Evolutionary conservation across 2,888 invertebrate genomes (phyloP).

Genomic region (Eudasyphora cyanicolor): DNA sequence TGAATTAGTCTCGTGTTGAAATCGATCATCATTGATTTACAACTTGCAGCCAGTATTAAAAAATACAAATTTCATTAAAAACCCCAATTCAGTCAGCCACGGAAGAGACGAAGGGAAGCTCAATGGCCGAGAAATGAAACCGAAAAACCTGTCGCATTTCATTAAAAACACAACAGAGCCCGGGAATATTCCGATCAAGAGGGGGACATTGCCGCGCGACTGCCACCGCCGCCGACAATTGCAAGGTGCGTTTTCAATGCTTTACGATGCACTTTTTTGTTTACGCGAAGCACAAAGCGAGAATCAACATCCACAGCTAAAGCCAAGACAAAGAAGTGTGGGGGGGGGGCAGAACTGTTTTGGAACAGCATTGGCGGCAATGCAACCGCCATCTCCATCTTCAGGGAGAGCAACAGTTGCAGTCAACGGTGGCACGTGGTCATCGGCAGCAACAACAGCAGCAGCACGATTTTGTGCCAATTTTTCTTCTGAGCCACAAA

Average conservation of each 20-base stretch:
- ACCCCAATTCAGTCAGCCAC: too few species aligned
- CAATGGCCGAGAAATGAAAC: background rate
- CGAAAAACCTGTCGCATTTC: conserved; percentile 41
- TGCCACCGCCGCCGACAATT: conserved; percentile 1
- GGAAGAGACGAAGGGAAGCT: conserved; percentile 35
- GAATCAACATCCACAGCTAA: conserved; percentile 13
- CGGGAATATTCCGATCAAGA: too few species aligned
- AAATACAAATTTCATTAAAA: conserved; percentile 60
- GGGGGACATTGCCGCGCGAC: too few species aligned
- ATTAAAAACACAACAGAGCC: conserved; percentile 11
- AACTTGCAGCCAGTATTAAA: conserved; percentile 58
- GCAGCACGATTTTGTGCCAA: conserved; percentile 61
- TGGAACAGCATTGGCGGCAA: background rate
- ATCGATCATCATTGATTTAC: conserved; percentile 66
- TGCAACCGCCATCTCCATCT: background rate
- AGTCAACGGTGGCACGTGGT: conserved; percentile 62
- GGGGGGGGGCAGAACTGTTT: too few species aligned
- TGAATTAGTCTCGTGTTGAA: conserved; percentile 65
- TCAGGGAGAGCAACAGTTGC: conserved; percentile 57
- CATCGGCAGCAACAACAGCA: background rate
- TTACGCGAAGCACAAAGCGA: background rate
- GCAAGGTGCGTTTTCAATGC: conserved; percentile 64
- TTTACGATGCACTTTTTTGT: conserved; percentile 62
- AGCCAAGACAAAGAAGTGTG: too few species aligned
- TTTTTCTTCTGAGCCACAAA: conserved; percentile 37